phyloP scores from a whole-genome alignment of 2,113 vertebrate genomes.

The Actenoides lindsayi region DNA sequence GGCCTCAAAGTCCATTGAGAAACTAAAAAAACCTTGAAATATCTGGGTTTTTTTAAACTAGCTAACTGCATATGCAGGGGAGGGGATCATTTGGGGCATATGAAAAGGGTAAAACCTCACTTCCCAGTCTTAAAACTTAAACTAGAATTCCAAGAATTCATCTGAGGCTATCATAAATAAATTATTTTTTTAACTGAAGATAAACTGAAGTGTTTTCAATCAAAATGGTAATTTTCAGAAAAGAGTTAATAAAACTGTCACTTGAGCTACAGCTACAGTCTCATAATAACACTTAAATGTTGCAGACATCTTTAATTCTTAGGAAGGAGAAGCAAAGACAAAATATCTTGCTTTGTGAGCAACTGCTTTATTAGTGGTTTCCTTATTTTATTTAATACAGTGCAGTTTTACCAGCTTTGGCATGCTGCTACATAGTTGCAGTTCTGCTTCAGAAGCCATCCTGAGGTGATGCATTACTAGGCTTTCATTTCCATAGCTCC shows the following conservation, averaged over 20 bases:
- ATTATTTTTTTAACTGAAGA: not conserved
- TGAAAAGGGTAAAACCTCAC: not conserved
- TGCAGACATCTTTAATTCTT: not conserved
- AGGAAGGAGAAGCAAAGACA: not conserved
- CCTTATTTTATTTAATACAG: not conserved
- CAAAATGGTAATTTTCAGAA: not conserved
- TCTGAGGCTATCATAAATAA: not conserved
- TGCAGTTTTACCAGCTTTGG: not conserved
- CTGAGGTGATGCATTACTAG: not conserved
- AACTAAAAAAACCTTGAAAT: not conserved
- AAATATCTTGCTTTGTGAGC: not conserved
- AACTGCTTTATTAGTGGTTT: not conserved
- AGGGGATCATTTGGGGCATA: not conserved
- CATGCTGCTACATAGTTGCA: not conserved
- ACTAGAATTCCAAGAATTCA: not conserved
- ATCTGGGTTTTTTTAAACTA: not conserved
- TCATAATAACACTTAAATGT: not conserved
- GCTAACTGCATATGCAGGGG: not conserved
- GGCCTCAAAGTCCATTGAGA: not conserved
- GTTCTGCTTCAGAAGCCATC: not conserved
- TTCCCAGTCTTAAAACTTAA: not conserved
- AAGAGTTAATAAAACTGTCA: not conserved
- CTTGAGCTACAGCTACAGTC: not conserved
- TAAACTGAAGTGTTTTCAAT: not conserved
- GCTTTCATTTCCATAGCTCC: not conserved